Evolutionary conservation across 2,113 vertebrate genomes (phyloP).

Genomic region (Gracilinanus agilis): DNA sequence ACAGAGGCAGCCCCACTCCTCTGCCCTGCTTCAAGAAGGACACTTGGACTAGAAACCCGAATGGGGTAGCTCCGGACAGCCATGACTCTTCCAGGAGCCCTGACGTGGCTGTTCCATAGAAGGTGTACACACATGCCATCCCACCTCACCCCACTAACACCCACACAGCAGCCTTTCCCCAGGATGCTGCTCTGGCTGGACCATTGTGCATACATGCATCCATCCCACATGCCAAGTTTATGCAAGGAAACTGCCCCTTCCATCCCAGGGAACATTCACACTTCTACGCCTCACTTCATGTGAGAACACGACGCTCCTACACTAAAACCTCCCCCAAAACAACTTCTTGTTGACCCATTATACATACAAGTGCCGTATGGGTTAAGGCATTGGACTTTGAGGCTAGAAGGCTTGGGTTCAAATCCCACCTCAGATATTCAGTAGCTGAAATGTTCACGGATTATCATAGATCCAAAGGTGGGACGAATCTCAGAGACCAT

Average conservation of each 20-base stretch:
- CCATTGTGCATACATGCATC: neutral
- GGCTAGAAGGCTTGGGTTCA: neutral
- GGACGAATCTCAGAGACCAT: neutral
- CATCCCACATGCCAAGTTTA: neutral
- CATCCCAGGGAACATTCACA: neutral
- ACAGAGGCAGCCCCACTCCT: neutral
- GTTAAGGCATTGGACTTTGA: neutral
- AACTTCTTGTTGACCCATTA: neutral
- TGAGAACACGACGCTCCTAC: neutral
- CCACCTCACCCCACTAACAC: neutral
- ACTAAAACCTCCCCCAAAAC: neutral
- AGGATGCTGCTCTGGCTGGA: neutral
- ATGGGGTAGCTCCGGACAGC: neutral
- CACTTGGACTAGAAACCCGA: neutral
- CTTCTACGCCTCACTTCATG: neutral
- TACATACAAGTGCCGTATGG: neutral
- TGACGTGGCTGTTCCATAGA: neutral
- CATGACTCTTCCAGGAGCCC: neutral
- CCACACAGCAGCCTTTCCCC: neutral
- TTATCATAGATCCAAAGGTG: neutral
- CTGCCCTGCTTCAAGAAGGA: neutral
- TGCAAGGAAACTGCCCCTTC: neutral
- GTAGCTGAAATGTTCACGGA: neutral
- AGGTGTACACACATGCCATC: neutral
- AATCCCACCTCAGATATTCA: neutral